These are phyloP conservation scores for Charaxes varanes DNA, from an alignment of 1,140 invertebrate species.

Conservation along the genomic window DNA sequence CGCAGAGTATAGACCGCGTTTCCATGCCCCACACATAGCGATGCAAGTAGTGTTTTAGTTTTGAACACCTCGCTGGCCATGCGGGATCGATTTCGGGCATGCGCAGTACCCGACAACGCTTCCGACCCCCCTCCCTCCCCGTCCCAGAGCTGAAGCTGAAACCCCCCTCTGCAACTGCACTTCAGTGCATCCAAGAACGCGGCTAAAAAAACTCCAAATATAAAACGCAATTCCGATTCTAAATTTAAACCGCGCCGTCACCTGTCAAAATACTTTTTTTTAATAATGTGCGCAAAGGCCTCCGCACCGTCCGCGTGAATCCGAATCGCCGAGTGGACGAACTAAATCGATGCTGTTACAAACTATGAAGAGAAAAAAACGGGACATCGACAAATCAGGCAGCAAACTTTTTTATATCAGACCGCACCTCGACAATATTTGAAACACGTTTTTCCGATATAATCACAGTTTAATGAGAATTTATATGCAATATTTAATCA, in stretches of 20 bases:
- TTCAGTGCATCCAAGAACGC: constrained; percentile 64
- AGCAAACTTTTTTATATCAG: constrained; percentile 35
- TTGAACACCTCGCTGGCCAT: constrained; percentile 46
- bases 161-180: constrained; percentile 62
- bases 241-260: constrained; percentile 11
- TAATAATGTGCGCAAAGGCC: constrained; percentile 28
- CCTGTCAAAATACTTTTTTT: constrained; percentile 11
- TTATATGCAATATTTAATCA: constrained; percentile 65
- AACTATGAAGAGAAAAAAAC: constrained; percentile 72
- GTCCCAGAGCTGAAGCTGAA: constrained; percentile 34
- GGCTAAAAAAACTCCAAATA: constrained; percentile 46
- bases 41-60: constrained; percentile 50
- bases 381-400: constrained; percentile 28
- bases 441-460: constrained; percentile 34
- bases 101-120: constrained; percentile 27
- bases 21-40: constrained; percentile 37
- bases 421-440: constrained; percentile 49
- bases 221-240: constrained; percentile 28
- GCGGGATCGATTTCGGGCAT: constrained; percentile 61
- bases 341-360: constrained; percentile 26
- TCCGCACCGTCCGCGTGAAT: neutral
- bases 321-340: constrained; percentile 22
- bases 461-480: constrained; percentile 52
- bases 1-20: constrained; percentile 16
- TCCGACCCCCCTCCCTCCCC: constrained; percentile 26